Percentiles rank a stretch among this genome's conserved stretches.
Evolutionary conservation across 2,888 invertebrate genomes (phyloP).

Genomic region (Orthosia incerta): DNA sequence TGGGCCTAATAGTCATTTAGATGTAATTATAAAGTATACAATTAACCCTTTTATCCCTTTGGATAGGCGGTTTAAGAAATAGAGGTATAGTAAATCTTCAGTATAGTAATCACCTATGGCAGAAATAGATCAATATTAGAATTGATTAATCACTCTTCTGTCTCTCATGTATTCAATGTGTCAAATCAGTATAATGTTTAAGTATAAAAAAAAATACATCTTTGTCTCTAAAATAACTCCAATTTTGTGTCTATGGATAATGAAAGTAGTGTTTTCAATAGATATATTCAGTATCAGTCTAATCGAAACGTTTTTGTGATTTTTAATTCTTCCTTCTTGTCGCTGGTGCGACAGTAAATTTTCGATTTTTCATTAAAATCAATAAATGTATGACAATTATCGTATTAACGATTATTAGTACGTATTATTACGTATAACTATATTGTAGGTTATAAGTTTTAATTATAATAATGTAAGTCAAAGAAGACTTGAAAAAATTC

Average conservation of each 20-base stretch:
- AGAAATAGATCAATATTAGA: conserved; percentile 38
- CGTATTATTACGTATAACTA: not conserved
- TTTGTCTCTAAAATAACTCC: not conserved
- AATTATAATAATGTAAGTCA: conserved; percentile 14
- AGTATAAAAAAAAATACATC: conserved; percentile 1
- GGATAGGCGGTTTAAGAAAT: conserved; percentile 31
- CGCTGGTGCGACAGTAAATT: no score
- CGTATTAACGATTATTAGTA: no score
- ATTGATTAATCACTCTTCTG: conserved; percentile 18
- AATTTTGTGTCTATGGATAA: conserved; percentile 11
- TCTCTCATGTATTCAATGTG: conserved; percentile 16
- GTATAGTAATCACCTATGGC: conserved; percentile 35
- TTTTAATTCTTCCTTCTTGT: not conserved
- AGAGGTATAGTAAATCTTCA: no score
- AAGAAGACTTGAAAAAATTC: conserved; percentile 37
- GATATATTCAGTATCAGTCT: conserved; percentile 4
- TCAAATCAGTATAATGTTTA: conserved; percentile 7
- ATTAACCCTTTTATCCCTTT: conserved; percentile 20
- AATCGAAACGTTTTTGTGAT: not conserved
- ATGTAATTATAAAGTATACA: conserved; percentile 47
- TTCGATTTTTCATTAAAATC: no score
- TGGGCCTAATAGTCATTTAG: conserved; percentile 30
- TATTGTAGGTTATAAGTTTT: conserved; percentile 24
- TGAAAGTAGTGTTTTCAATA: conserved; percentile 14
- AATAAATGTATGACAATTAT: no score